Conservation (phyloP, 2,797 vertebrate genomes). For the Bucorvus abyssinicus region DNA sequence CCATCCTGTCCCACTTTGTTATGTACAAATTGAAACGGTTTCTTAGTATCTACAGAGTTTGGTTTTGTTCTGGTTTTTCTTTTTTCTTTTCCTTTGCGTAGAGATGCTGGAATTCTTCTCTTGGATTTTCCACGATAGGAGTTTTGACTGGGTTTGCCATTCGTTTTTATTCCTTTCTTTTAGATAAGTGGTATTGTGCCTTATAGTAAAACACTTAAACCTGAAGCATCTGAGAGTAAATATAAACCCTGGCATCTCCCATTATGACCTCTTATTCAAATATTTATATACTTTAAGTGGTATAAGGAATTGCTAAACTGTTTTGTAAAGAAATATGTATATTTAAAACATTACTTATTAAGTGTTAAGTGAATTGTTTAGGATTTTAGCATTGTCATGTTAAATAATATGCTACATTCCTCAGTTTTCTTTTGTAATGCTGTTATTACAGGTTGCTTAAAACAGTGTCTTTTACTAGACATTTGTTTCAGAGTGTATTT, state of each 20-base stretch:
- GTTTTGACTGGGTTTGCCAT: neutral
- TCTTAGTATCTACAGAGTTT: neutral
- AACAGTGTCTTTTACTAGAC: slow-evolving; percentile 40
- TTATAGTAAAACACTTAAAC: slow-evolving; percentile 55
- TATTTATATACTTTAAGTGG: slow-evolving; percentile 52
- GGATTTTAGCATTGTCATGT: slow-evolving; percentile 49
- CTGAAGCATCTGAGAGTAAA: slow-evolving; percentile 55
- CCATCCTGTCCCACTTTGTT: neutral
- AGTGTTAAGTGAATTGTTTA: slow-evolving; percentile 42
- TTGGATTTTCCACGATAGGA: neutral
- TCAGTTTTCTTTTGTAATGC: slow-evolving; percentile 44
- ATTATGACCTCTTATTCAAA: slow-evolving; percentile 50
- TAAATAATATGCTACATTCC: slow-evolving; percentile 54
- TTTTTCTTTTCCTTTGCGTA: neutral
- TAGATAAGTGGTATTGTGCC: slow-evolving; percentile 64
- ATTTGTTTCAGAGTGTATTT: slow-evolving; percentile 52
- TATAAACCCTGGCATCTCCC: slow-evolving; percentile 43
- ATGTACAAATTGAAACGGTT: neutral
- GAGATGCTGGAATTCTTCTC: slow-evolving; percentile 12
- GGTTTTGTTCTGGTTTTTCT: neutral
- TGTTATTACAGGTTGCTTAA: slow-evolving; percentile 44
- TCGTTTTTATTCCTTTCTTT: slow-evolving; percentile 44
- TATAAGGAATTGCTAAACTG: slow-evolving; percentile 51
- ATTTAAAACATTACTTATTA: slow-evolving; percentile 49
- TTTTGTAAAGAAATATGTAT: slow-evolving; percentile 65